phyloP scores from a whole-genome alignment of 2,888 invertebrate genomes.

The Neocrepidodera transversa region DNA sequence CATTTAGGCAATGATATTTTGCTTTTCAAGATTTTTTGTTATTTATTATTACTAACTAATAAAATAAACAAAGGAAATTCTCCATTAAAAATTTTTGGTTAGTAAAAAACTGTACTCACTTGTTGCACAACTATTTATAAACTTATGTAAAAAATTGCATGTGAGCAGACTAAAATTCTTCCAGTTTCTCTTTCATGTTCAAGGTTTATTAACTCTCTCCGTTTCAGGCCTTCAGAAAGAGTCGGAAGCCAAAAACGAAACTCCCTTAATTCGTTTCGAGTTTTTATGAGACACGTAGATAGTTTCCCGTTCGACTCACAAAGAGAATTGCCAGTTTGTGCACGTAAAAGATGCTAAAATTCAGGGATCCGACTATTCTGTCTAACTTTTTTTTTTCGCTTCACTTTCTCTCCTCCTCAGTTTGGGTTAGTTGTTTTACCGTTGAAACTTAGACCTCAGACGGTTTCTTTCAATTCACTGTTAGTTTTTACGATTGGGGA shows the following conservation, averaged over 20 bases:
- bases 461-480: conserved; percentile 18
- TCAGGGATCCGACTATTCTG: conserved; percentile 31
- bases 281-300: conserved; percentile 36
- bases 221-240: conserved; percentile 22
- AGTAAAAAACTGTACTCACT: no score
- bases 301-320: conserved; percentile 33
- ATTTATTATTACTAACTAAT: no score
- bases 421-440: conserved; percentile 27
- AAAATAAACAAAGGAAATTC: no score
- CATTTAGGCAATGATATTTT: no score
- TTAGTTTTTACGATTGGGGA: conserved; percentile 12
- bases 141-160: no score
- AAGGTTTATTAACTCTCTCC: conserved; percentile 30
- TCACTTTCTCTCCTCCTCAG: conserved; percentile 16
- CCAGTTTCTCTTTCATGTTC: conserved; percentile 26
- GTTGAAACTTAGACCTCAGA: conserved; percentile 20
- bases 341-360: conserved; percentile 37
- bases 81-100: not conserved
- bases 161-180: not conserved
- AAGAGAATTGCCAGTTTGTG: conserved; percentile 35
- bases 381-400: conserved; percentile 27
- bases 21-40: no score
- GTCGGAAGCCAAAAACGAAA: conserved; percentile 27
- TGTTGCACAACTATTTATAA: no score
- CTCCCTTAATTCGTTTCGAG: conserved; percentile 34